These are phyloP conservation scores for Anguilla obscura DNA, from an alignment of 2,797 vertebrate genomes.

Conservation along the genomic window DNA sequence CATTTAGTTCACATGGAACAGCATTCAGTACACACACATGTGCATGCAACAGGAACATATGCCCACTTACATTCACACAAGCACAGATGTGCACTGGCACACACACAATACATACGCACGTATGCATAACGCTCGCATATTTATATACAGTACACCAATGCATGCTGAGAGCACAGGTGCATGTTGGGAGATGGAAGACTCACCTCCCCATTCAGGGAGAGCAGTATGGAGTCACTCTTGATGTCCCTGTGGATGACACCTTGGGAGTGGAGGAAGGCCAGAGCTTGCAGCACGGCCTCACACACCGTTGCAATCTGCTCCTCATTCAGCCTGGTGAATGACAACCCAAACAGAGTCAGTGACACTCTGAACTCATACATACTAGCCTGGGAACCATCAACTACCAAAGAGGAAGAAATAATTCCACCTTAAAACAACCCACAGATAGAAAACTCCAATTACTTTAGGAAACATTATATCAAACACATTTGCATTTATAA, in stretches of 20 bases:
- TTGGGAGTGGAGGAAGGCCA: slow-evolving; percentile 94
- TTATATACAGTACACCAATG: neutral
- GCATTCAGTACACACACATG: neutral
- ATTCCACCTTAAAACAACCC: neutral
- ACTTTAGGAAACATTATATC: neutral
- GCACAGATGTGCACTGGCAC: neutral
- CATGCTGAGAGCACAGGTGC: neutral
- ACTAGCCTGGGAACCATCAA: neutral
- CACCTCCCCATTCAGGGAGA: slow-evolving; percentile 93
- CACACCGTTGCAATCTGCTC: slow-evolving; percentile 99
- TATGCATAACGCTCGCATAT: neutral
- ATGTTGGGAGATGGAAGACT: slow-evolving; percentile 25
- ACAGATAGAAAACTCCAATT: neutral
- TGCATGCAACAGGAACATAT: neutral
- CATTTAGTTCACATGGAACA: neutral
- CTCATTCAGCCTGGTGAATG: slow-evolving; percentile 81
- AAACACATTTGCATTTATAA: neutral
- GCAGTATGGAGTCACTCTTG: slow-evolving; percentile 97
- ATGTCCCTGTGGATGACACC: slow-evolving; percentile 98
- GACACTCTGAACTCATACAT: slow-evolving; percentile 10
- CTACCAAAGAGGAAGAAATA: neutral
- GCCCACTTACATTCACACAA: neutral
- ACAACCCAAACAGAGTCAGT: slow-evolving; percentile 31
- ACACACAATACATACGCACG: neutral
- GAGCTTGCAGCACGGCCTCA: slow-evolving; percentile 92